These are phyloP conservation scores for Campylomormyrus numenius DNA, from an alignment of 2,113 vertebrate species.

Conservation along the genomic window DNA sequence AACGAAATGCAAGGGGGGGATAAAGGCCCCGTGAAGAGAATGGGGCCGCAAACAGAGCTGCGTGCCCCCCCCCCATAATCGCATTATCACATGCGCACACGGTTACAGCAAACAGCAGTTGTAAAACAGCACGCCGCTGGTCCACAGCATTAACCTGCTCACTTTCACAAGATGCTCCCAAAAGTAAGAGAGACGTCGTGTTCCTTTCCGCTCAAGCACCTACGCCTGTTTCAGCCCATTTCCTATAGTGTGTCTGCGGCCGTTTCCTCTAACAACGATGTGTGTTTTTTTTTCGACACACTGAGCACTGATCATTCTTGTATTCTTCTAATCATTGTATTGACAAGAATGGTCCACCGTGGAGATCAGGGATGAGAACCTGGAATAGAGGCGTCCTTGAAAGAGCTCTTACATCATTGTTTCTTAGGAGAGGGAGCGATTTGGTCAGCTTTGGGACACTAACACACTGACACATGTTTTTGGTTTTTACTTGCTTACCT, in stretches of 20 bases:
- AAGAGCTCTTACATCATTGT: neutral
- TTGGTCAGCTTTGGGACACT: neutral
- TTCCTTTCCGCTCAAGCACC: neutral
- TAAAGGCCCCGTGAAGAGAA: no score
- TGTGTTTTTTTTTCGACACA: neutral
- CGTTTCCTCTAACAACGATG: neutral
- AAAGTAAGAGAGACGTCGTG: neutral
- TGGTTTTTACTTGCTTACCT: neutral
- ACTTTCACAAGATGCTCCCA: neutral
- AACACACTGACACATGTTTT: neutral
- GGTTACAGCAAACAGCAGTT: neutral
- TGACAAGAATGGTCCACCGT: neutral
- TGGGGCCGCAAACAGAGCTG: no score
- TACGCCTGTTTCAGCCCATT: neutral
- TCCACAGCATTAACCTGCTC: neutral
- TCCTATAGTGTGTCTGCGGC: neutral
- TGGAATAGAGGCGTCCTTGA: neutral
- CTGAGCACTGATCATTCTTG: neutral
- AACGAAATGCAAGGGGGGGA: no score
- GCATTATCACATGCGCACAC: conserved; percentile 1
- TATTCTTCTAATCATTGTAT: neutral
- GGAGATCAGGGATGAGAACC: neutral
- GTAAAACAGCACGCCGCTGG: neutral
- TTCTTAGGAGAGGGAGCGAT: neutral
- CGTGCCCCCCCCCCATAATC: neutral